These are phyloP conservation scores for Protosalanx chinensis DNA, from an alignment of 2,797 vertebrate genomes.

Conservation along the genomic window DNA sequence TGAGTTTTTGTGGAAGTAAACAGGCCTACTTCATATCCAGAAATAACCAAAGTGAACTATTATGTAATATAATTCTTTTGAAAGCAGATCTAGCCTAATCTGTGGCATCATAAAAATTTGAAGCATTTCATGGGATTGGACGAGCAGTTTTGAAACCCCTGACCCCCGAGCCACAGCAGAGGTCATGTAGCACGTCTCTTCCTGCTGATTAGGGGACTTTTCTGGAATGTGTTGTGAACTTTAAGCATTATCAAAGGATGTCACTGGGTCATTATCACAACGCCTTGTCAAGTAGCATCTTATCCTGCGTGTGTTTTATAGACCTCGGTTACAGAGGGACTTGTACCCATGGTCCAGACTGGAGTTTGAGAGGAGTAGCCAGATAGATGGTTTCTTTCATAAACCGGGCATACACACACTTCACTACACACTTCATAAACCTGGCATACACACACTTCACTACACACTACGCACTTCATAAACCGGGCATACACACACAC, in stretches of 20 bases:
- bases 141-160: not conserved
- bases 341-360: not conserved
- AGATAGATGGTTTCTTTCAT: not conserved
- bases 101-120: not conserved
- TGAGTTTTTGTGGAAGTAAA: too few species aligned
- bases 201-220: not conserved
- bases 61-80: too few species aligned
- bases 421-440: too few species aligned
- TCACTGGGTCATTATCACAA: too few species aligned
- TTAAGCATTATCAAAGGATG: too few species aligned
- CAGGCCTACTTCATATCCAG: too few species aligned
- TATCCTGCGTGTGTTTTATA: not conserved
- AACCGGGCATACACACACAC: too few species aligned
- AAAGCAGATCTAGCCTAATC: too few species aligned
- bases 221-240: too few species aligned
- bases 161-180: not conserved
- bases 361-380: not conserved
- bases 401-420: not conserved
- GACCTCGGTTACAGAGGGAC: not conserved
- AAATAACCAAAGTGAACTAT: too few species aligned
- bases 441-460: not conserved
- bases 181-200: not conserved
- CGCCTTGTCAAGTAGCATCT: not conserved
- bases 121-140: not conserved
- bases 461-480: too few species aligned